A percentile compares a stretch with the other conserved stretches of the same genome.
Conservation (phyloP, 2,888 invertebrate genomes). For the Argyresthia goedartella region DNA sequence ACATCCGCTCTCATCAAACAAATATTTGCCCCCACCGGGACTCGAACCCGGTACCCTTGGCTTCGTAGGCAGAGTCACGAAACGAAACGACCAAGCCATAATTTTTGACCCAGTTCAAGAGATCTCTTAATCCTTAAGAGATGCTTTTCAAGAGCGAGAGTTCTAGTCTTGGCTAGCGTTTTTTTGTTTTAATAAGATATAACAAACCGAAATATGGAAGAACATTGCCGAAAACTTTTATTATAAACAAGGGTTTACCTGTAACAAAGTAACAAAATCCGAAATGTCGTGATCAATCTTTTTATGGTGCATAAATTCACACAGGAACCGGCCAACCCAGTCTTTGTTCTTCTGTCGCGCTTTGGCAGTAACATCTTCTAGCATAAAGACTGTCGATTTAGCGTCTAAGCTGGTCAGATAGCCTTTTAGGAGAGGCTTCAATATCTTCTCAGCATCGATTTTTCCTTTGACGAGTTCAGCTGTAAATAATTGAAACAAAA, state of each 20-base stretch:
- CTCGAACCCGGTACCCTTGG: too few species aligned
- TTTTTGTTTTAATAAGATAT: too few species aligned
- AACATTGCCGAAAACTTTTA: too few species aligned
- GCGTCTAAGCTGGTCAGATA: slow-evolving; percentile 58
- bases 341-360: slow-evolving; percentile 57
- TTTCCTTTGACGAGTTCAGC: slow-evolving; percentile 62
- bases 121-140: too few species aligned
- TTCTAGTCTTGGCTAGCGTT: too few species aligned
- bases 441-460: slow-evolving; percentile 55
- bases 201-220: too few species aligned
- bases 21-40: too few species aligned
- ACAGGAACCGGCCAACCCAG: slow-evolving; percentile 69
- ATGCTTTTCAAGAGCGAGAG: too few species aligned
- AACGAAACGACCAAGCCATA: too few species aligned
- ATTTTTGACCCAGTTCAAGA: too few species aligned
- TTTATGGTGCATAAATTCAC: slow-evolving; percentile 52
- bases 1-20: too few species aligned
- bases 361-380: slow-evolving; percentile 55
- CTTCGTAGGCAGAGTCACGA: too few species aligned
- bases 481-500: slow-evolving; percentile 19
- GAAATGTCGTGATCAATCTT: slow-evolving; percentile 44
- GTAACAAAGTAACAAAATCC: slow-evolving; percentile 46
- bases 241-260: slow-evolving; percentile 25
- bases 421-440: slow-evolving; percentile 54
- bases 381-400: slow-evolving; percentile 49